Percentiles rank a stretch among this genome's conserved stretches.
phyloP scores from a whole-genome alignment of 2,113 vertebrate species.

The Hyla sarda region DNA sequence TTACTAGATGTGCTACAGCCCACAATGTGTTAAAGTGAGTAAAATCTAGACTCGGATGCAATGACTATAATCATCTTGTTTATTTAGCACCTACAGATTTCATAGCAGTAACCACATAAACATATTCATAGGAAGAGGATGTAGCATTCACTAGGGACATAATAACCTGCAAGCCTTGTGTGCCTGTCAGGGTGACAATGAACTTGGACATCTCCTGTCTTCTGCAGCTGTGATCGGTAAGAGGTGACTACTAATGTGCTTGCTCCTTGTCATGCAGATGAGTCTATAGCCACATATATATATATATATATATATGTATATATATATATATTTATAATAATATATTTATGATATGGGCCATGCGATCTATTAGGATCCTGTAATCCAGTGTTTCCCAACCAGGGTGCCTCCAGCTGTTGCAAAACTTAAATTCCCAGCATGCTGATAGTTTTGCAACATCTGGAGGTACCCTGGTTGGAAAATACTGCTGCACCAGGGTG shows the following conservation, averaged over 20 bases:
- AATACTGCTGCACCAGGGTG: too few species aligned
- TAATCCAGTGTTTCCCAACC: too few species aligned
- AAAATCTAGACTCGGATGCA: too few species aligned
- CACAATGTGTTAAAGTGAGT: not conserved
- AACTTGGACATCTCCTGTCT: not conserved
- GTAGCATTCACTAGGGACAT: not conserved
- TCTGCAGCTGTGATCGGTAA: not conserved
- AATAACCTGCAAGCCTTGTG: not conserved
- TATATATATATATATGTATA: too few species aligned
- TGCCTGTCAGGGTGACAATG: not conserved
- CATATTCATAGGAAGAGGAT: not conserved
- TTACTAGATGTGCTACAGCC: too few species aligned
- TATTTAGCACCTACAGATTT: not conserved
- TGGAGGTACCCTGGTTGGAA: too few species aligned
- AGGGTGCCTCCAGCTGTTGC: too few species aligned
- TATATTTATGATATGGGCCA: not conserved
- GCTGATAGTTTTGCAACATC: too few species aligned
- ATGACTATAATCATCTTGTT: not conserved
- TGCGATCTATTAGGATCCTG: too few species aligned
- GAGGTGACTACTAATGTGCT: slow-evolving; percentile 11
- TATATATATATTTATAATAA: too few species aligned
- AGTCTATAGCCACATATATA: too few species aligned
- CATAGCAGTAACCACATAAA: not conserved
- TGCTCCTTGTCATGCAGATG: not conserved
- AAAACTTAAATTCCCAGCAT: too few species aligned